Evolutionary conservation across 2,888 invertebrate genomes (phyloP).

Genomic region (Ormyrus labotus): DNA sequence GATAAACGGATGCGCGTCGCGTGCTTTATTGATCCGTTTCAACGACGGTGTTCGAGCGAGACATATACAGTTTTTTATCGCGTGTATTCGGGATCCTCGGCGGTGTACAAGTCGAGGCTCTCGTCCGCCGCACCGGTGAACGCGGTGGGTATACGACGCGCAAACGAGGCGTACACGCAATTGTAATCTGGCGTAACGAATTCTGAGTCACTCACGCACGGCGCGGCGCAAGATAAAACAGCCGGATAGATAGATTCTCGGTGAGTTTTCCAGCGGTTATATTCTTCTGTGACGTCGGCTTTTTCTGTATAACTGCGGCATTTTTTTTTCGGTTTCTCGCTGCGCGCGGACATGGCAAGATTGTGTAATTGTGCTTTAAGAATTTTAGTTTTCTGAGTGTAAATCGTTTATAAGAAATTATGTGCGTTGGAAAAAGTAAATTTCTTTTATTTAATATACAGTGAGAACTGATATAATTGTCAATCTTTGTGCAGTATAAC

Average conservation of each 20-base stretch:
- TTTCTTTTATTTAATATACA: too few relatives aligned
- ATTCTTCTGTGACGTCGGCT: too few relatives aligned
- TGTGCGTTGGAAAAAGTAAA: too few relatives aligned
- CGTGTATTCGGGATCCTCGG: not conserved
- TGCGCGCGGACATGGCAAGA: too few relatives aligned
- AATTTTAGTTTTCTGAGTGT: too few relatives aligned
- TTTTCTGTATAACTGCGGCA: too few relatives aligned
- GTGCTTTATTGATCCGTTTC: conserved; percentile 26
- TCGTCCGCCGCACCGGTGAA: not conserved
- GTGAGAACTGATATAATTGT: too few relatives aligned
- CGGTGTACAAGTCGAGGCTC: not conserved
- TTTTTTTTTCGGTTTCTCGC: too few relatives aligned
- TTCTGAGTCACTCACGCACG: conserved; percentile 16
- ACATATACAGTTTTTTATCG: conserved; percentile 12
- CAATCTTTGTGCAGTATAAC: too few relatives aligned
- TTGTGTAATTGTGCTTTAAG: too few relatives aligned
- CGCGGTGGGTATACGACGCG: not conserved
- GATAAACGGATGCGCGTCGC: conserved; percentile 13
- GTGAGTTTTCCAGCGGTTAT: not conserved
- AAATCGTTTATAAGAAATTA: too few relatives aligned
- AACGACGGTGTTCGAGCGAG: not conserved
- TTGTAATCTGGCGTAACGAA: conserved; percentile 39
- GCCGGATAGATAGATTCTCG: conserved; percentile 18
- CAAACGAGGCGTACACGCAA: conserved; percentile 15
- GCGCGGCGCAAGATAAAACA: conserved; percentile 32